Evolutionary conservation across 2,888 invertebrate species (phyloP), one percentile per base, ranked within the genome.

Genomic region (Mythimna impura): DNA sequence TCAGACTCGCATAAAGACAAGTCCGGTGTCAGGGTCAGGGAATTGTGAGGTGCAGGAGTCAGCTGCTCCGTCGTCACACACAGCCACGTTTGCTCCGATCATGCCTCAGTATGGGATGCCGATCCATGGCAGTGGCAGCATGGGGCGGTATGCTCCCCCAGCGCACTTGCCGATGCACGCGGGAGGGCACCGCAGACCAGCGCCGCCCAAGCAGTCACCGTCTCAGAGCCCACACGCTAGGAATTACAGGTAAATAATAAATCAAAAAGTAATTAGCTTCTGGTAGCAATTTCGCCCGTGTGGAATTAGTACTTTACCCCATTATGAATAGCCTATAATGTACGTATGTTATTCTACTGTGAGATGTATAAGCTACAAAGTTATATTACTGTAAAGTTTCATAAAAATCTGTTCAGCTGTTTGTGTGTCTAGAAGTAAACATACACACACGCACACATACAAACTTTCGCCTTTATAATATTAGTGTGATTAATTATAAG

Each of bases 41-140:
- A 95, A 91, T 78, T 95, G 95, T 76, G 96, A 96, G 73, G 92
- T 87, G 12, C 95, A 95, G 82, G 98, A 98, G 91, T 97, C 98
- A 66, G 96, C 97, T 50, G 93, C 88, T 58, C 91, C 89, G 57
- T 95, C 91, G 88, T 91, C 92, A 73, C 92, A 95, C 80, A 90
- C 93, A 14, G 92, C 95, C 22, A 93, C 95, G 2, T 96, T 96
- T 66, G 94, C 95, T 20, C 95, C 96, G 10, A 95, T 95, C 62
- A 93, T 96, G 90, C 94, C 94, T 9, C 93, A 92, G 80, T 96
- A 96, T 66, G 91, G 91, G 40, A 90, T 93, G 90, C 94, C 94
- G 40, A 92, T 94, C 78, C 93, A 96, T 67, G 94, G 90, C 17
- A 89, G 92, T 20, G 94, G 94, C 7, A 88, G 90, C 67, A 93